Evolutionary conservation across 2,113 vertebrate genomes (phyloP).

Genomic region (Colinus virginianus): DNA sequence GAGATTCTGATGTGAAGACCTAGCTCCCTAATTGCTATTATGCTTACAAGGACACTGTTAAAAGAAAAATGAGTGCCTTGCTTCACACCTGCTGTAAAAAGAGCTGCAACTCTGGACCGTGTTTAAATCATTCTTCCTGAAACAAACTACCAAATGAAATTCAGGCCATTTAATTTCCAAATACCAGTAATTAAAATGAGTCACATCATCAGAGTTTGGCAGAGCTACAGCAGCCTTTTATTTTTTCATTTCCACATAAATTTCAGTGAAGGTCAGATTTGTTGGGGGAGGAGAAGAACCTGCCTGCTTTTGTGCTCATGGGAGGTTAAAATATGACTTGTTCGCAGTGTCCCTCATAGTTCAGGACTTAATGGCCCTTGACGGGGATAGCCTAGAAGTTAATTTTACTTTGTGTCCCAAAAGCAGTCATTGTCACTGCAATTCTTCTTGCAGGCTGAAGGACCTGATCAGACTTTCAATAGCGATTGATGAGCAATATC

Average conservation of each 20-base stretch:
- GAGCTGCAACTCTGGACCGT: constrained; percentile 64
- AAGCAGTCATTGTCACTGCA: constrained; percentile 81
- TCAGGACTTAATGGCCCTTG: constrained; percentile 87
- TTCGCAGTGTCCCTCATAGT: constrained; percentile 84
- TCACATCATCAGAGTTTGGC: constrained; percentile 79
- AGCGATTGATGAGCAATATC: constrained; percentile 71
- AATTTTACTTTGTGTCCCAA: constrained; percentile 85
- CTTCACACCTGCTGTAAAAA: constrained; percentile 78
- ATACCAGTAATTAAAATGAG: constrained; percentile 85
- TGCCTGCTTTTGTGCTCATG: constrained; percentile 73
- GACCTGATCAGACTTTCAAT: constrained; percentile 78
- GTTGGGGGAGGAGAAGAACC: constrained; percentile 75
- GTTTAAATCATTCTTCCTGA: constrained; percentile 80
- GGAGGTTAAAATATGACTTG: constrained; percentile 86
- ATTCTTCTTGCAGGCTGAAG: constrained; percentile 81
- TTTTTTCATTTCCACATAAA: constrained; percentile 84
- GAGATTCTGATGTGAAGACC: constrained; percentile 77
- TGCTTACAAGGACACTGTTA: constrained; percentile 81
- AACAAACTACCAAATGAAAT: constrained; percentile 77
- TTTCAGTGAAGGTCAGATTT: constrained; percentile 85
- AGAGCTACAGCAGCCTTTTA: constrained; percentile 74
- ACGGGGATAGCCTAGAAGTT: constrained; percentile 87
- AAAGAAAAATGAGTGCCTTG: constrained; percentile 81
- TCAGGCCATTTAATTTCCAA: constrained; percentile 82
- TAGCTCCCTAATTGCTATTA: constrained; percentile 84